Evolutionary conservation across 2,797 vertebrate species (phyloP).

Genomic region (Columba guinea): DNA sequence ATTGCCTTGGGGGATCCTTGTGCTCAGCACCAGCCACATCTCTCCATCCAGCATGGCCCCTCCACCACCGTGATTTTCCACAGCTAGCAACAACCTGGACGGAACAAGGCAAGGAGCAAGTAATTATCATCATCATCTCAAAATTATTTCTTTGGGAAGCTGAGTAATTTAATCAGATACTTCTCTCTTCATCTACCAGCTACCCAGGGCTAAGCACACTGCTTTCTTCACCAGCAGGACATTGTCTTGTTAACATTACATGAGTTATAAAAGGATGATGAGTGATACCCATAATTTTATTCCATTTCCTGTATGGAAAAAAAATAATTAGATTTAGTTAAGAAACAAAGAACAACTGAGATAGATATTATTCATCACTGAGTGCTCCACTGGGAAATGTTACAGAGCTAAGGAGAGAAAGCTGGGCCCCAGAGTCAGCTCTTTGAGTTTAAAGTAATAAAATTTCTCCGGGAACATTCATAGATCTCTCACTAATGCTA

Average conservation of each 20-base stretch:
- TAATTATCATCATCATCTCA: background rate
- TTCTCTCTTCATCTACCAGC: background rate
- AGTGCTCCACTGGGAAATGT: background rate
- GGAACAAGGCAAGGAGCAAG: background rate
- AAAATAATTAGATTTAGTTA: slow-evolving; percentile 43
- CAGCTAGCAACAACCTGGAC: background rate
- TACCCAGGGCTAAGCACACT: background rate
- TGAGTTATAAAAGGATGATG: slow-evolving; percentile 6
- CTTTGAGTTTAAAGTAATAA: slow-evolving; percentile 33
- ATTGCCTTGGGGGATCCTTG: background rate
- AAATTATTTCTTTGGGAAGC: background rate
- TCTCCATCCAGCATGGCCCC: background rate
- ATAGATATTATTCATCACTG: slow-evolving; percentile 17
- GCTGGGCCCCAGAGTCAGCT: background rate
- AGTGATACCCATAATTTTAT: slow-evolving; percentile 37
- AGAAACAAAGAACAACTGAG: slow-evolving; percentile 24
- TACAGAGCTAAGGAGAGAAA: slow-evolving; percentile 9
- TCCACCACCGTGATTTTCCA: background rate
- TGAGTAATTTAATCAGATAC: slow-evolving; percentile 17
- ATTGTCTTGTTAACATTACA: background rate
- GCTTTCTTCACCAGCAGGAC: slow-evolving; percentile 13
- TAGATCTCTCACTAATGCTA: slow-evolving; percentile 12
- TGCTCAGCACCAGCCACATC: background rate
- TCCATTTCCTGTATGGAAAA: slow-evolving; percentile 27
- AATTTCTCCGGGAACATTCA: background rate